Conservation (phyloP, 1,140 invertebrate genomes). For the Holcopasites calliopsidis region DNA sequence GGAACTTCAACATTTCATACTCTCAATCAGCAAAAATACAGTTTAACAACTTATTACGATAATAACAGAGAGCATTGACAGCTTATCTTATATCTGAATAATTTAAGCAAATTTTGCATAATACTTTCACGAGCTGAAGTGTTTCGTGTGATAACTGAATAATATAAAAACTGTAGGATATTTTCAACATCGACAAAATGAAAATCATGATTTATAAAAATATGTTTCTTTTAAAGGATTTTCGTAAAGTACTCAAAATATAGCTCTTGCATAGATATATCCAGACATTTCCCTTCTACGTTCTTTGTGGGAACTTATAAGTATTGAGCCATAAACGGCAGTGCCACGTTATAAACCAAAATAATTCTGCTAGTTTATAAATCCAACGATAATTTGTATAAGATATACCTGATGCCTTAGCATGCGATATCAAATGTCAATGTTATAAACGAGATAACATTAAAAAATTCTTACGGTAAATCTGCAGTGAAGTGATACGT, state of each 20-base stretch:
- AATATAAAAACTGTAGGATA: slow-evolving; percentile 6
- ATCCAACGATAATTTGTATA: slow-evolving; percentile 31
- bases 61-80: slow-evolving; percentile 11
- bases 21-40: slow-evolving; percentile 10
- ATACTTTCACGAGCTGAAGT: no score
- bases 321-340: slow-evolving; percentile 77
- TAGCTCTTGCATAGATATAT: slow-evolving; percentile 16
- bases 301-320: slow-evolving; percentile 69
- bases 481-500: slow-evolving; percentile 38
- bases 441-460: slow-evolving; percentile 40
- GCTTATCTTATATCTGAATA: no score
- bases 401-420: slow-evolving; percentile 32
- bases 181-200: slow-evolving; percentile 21
- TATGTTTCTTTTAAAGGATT: slow-evolving; percentile 59
- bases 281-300: slow-evolving; percentile 65
- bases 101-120: no score
- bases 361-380: slow-evolving; percentile 47
- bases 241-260: slow-evolving; percentile 48
- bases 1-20: slow-evolving; percentile 18
- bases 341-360: slow-evolving; percentile 68
- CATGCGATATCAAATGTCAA: slow-evolving; percentile 43
- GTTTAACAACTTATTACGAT: slow-evolving; percentile 25
- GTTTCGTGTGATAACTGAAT: background rate
- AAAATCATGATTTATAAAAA: slow-evolving; percentile 69
- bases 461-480: slow-evolving; percentile 37